phyloP scores from a whole-genome alignment of 30 jellyfish, hydroid and myxozoan genomes.

The Aurelia aurita region DNA sequence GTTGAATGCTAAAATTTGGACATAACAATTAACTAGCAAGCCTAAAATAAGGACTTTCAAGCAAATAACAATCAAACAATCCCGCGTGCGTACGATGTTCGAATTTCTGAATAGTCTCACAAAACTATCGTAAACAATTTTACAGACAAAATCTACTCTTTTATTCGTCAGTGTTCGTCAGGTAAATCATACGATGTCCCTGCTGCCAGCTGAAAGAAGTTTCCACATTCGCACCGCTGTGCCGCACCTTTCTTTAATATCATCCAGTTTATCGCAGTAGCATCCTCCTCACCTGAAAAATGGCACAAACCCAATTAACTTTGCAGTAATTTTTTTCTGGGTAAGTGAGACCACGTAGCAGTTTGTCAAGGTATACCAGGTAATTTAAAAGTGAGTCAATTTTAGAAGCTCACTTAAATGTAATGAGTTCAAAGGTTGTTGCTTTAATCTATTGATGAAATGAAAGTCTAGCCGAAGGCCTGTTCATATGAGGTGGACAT shows the following conservation, averaged over 20 bases:
- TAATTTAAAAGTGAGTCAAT: too few species aligned
- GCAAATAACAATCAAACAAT: constrained; percentile 43
- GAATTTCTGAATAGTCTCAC: neutral
- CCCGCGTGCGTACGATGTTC: neutral
- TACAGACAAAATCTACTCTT: neutral
- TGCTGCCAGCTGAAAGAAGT: constrained; percentile 82
- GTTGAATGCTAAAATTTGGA: too few species aligned
- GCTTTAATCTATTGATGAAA: too few species aligned
- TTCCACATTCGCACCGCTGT: constrained; percentile 98
- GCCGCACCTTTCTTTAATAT: constrained; percentile 92
- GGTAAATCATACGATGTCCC: constrained; percentile 92
- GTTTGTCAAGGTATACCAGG: too few species aligned
- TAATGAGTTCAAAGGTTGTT: too few species aligned
- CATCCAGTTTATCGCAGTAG: constrained; percentile 96
- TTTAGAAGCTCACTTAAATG: too few species aligned
- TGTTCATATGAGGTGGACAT: too few species aligned
- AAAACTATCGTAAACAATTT: constrained; percentile 14
- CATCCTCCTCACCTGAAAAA: constrained; percentile 95
- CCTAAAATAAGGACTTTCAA: constrained; percentile 9
- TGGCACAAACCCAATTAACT: too few species aligned
- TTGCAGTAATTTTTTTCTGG: too few species aligned
- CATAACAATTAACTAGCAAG: neutral
- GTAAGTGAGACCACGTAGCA: too few species aligned
- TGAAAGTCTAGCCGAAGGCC: too few species aligned
- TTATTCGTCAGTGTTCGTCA: constrained; percentile 45